Evolutionary conservation across 2,113 vertebrate species (phyloP), one percentile per base, ranked within the genome.

Genomic region (Lichenostomus cassidix): DNA sequence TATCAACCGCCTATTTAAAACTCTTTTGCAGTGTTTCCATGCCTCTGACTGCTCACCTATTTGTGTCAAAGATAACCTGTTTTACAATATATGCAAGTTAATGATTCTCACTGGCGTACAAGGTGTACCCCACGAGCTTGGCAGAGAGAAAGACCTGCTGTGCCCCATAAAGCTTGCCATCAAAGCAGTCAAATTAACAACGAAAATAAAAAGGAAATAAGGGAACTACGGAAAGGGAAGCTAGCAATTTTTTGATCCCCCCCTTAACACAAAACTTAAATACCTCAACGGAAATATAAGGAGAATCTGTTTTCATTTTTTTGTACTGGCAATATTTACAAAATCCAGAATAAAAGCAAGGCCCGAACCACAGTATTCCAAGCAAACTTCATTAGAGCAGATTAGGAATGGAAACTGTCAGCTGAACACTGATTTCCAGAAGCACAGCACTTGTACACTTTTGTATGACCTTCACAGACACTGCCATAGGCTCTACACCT

Each of bases 1-100:
- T 93, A 92, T 79, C 91, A 91, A 29, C 77, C 83, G 89, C 73
- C 70, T 82, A 44, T 69, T 87, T 84, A 78, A 92, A 95, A 81
- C 25, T 89, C 80, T 23, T 79, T 31, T 71, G 37, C n/a, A 59
- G 58, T 23, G 49, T 64, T 95, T 91, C 81, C 62, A 60, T 87
- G 65, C 83, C 77, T 80, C 76, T 89, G 91, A 75, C 83, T 58
- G 42, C 74, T 82, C 63, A 87, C 87, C 53, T 87, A 8, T 55
- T 42, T 58, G 56, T 62, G 31, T 21, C 2, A 3, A 80, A 87
- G 90, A 92, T 73, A 92, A 90, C 35, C 62, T 64, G 90, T 75
- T 91, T 84, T 91, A 92, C 46, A 75, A 33, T 46, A 31, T 18
- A 67, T 12, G 12, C 58, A 81, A 75, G 95, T 95, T 94, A 96